Conservation (phyloP, 2,113 vertebrate species). For the Loxodonta africana region DNA sequence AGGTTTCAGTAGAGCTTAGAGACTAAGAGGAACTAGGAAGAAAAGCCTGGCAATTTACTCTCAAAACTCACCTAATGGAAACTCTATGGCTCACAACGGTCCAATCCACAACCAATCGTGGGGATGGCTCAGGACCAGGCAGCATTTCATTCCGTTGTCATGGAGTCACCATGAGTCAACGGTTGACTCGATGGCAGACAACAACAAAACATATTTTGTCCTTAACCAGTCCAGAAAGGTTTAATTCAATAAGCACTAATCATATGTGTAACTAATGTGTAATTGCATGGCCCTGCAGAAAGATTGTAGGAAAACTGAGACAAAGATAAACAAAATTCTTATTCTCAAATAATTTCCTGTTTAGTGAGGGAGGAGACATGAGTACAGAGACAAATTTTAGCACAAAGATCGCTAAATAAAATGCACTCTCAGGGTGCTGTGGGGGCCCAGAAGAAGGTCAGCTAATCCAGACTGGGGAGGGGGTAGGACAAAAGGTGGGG, state of each 20-base stretch:
- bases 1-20: not conserved
- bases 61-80: not conserved
- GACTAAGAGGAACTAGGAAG: not conserved
- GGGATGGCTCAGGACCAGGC: not conserved
- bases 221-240: not conserved
- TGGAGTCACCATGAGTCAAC: not conserved
- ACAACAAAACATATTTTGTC: not conserved
- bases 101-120: not conserved
- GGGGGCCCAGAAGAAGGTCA: not conserved
- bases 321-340: conserved; percentile 2
- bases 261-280: not conserved
- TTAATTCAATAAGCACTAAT: not conserved
- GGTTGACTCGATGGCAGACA: not conserved
- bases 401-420: not conserved
- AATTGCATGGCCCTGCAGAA: not conserved
- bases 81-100: not conserved
- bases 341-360: not conserved
- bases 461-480: not conserved
- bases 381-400: not conserved
- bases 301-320: not conserved
- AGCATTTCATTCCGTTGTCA: not conserved
- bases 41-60: not conserved
- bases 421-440: accelerated
- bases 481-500: not conserved
- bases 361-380: not conserved